These are phyloP conservation scores for Bombyx huttoni DNA, from an alignment of 2,888 invertebrate genomes.

Conservation along the genomic window DNA sequence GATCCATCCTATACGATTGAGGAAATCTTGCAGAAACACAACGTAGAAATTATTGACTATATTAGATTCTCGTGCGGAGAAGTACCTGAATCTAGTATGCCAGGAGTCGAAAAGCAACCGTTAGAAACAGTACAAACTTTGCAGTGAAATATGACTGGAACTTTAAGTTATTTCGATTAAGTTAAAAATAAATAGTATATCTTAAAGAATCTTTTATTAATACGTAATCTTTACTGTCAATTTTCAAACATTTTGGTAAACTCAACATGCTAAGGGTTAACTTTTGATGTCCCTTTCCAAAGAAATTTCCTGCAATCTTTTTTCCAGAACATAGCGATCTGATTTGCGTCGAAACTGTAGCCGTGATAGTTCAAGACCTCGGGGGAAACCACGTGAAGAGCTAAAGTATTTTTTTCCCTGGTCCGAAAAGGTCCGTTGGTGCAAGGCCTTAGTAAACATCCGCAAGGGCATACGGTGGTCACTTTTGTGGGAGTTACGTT, in stretches of 20 bases:
- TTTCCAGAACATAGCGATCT: conserved; percentile 78
- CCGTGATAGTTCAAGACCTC: conserved; percentile 71
- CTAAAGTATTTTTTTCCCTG: conserved; percentile 49
- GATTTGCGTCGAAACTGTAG: conserved; percentile 63
- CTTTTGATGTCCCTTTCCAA: conserved; percentile 61
- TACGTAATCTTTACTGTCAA: not conserved
- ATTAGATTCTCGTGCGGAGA: conserved; percentile 92
- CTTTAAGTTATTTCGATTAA: not conserved
- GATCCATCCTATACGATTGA: conserved; percentile 83
- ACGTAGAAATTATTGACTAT: conserved; percentile 82
- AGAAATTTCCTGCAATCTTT: conserved; percentile 80
- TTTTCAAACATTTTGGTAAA: too few relatives aligned
- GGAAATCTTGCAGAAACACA: conserved; percentile 77
- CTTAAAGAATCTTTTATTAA: not conserved
- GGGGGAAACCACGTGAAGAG: conserved; percentile 62
- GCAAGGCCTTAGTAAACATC: conserved; percentile 47
- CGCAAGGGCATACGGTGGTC: conserved; percentile 53
- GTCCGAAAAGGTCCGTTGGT: conserved; percentile 49
- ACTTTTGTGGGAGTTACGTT: conserved; percentile 35
- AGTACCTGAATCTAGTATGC: conserved; percentile 40
- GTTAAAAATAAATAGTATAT: not conserved
- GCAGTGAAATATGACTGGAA: conserved; percentile 50
- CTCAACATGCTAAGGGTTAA: conserved; percentile 8
- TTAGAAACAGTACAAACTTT: conserved; percentile 75
- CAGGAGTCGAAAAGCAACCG: conserved; percentile 62